phyloP scores from a whole-genome alignment of 2,113 vertebrate species.

The Nipponia nippon region DNA sequence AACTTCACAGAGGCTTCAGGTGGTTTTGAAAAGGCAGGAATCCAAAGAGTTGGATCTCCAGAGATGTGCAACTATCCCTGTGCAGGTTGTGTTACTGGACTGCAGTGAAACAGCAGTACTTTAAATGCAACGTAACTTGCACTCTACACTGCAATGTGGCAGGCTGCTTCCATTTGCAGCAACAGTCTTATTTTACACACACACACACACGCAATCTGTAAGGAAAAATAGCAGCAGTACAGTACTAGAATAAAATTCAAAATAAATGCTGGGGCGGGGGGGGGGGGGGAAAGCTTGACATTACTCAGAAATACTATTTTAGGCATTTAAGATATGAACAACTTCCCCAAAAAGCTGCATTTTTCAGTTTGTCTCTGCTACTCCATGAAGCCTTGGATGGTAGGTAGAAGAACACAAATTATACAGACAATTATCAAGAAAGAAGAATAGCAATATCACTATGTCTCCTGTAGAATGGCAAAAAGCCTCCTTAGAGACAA shows the following conservation, averaged over 20 bases:
- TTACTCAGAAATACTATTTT: background rate
- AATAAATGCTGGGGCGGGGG: background rate
- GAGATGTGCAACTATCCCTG: background rate
- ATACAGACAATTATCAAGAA: background rate
- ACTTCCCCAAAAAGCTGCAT: background rate
- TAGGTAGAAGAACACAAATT: background rate
- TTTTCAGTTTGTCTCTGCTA: background rate
- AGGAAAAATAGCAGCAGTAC: background rate
- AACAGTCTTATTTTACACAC: background rate
- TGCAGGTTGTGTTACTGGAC: background rate
- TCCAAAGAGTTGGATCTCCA: background rate
- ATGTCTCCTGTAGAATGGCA: background rate
- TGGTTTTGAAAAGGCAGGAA: background rate
- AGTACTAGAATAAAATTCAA: background rate
- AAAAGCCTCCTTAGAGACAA: conserved; percentile 1
- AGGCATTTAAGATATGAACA: background rate
- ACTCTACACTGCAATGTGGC: background rate
- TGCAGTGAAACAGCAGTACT: background rate
- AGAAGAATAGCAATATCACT: background rate
- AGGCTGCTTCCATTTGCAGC: background rate
- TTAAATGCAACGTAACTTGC: background rate
- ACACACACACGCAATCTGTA: background rate
- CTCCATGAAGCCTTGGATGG: background rate
- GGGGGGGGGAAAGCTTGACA: background rate
- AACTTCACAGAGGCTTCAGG: background rate